Evolutionary conservation across 2,113 vertebrate genomes (phyloP), one percentile per base, ranked within the genome.

Genomic region (Anoura caudifer): DNA sequence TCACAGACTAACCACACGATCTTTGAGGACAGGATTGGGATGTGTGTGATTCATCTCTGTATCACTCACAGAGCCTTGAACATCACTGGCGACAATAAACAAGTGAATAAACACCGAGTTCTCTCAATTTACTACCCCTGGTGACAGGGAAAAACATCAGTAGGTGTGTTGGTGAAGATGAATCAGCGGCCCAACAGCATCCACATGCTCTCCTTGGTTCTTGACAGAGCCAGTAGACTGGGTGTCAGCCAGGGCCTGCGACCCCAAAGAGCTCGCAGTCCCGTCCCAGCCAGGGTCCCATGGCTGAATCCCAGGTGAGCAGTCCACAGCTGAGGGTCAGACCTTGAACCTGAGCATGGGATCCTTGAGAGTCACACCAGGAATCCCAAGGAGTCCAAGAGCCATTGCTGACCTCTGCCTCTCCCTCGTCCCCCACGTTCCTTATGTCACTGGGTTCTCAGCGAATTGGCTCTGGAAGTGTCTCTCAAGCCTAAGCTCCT

Each of bases 51-150:
- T 90, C 94, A 96, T 38, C 22, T 83, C 56, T 22, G 22, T 81
- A 67, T 81, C 59, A 17, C 41, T 88, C 73, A 31, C 31, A 77
- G 82, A 87, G 80, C 38, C 92, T 50, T 45, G 26, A 77, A 43
- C 33, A 16, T 38, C 67, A 81, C 2, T 86, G 72, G 86, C 3
- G 41, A 76, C 50, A 70, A 80, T 36, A 31, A 70, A 52, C 19
- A 50, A 87, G 87, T 65, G 79, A 87, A 69, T 20, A 93, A 69
- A 95, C 75, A 63, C 28, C 19, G 75, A 87, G 95, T 43, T 70
- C 70, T 95, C 59, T 93, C 72, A 54, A 19, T 50, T 76, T 63
- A 90, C 83, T 69, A 31, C n/a, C 79, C 52, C 79, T 56, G 54
- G 72, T 67, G 36, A 61, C 13, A 76, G 85, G 73, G 85, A 70